Percentiles rank a stretch among this genome's conserved stretches.
These are phyloP conservation scores for Cebus imitator DNA, from an alignment of 2,113 vertebrate species.

Conservation along the genomic window DNA sequence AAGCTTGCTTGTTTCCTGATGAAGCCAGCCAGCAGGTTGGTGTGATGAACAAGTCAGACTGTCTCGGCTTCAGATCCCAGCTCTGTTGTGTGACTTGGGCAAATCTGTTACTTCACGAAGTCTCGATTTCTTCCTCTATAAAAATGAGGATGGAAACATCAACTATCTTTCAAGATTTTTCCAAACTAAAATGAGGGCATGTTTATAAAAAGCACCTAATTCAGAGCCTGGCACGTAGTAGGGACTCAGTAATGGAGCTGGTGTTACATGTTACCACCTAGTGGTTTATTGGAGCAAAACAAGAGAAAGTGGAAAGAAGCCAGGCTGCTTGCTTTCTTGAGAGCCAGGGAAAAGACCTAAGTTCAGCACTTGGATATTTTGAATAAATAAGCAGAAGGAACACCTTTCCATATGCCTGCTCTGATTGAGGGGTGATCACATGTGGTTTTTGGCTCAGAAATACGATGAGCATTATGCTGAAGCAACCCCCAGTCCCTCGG, in stretches of 20 bases:
- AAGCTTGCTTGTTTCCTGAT: slow-evolving; percentile 19
- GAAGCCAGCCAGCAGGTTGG: slow-evolving; percentile 47
- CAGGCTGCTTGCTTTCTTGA: neutral
- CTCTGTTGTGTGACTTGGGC: neutral
- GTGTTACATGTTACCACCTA: neutral
- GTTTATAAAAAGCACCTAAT: neutral
- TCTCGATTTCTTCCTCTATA: slow-evolving; percentile 48
- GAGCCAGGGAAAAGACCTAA: neutral
- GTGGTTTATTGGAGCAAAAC: neutral
- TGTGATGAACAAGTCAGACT: slow-evolving; percentile 13
- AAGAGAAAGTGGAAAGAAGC: neutral
- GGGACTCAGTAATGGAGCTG: neutral
- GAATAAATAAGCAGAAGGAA: slow-evolving; percentile 11
- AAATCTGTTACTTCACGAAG: slow-evolving; percentile 7
- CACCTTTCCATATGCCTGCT: neutral
- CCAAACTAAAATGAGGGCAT: slow-evolving; percentile 18
- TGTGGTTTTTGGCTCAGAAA: slow-evolving; percentile 33
- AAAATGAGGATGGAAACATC: neutral
- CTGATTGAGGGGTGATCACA: neutral
- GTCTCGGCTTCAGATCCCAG: neutral
- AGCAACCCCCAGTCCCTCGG: neutral
- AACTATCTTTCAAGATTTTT: slow-evolving; percentile 33
- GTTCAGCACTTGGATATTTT: neutral
- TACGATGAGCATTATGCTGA: neutral
- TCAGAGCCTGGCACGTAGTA: slow-evolving; percentile 7